A percentile compares a stretch with the other conserved stretches of the same genome.
Conservation (phyloP, 2,888 invertebrate genomes). For the Thecophora atra region DNA sequence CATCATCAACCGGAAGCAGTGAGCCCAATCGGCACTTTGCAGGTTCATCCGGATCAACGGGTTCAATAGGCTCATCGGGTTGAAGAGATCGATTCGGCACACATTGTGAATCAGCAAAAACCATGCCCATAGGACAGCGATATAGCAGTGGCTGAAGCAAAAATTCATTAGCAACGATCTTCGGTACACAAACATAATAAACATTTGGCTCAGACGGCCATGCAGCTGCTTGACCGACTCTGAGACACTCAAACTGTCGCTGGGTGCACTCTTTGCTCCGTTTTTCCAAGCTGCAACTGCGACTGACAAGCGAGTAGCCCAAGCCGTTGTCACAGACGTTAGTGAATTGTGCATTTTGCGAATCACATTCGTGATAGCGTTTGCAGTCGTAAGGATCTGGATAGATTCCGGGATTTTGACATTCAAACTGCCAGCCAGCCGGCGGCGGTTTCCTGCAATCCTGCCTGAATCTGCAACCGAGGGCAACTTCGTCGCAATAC, state of each 20-base stretch:
- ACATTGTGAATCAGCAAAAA: conserved; percentile 45
- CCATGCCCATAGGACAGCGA: conserved; percentile 51
- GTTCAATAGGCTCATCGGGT: conserved; percentile 1
- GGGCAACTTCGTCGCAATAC: conserved; percentile 52
- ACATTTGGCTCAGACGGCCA: conserved; percentile 55
- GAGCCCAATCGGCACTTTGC: conserved; percentile 7
- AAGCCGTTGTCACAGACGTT: conserved; percentile 50
- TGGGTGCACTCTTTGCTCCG: conserved; percentile 48
- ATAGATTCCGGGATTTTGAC: conserved; percentile 53
- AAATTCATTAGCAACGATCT: conserved; percentile 31
- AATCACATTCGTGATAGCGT: conserved; percentile 57
- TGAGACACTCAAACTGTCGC: conserved; percentile 52
- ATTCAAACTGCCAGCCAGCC: conserved; percentile 52
- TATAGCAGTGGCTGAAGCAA: conserved; percentile 54
- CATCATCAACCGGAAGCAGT: conserved; percentile 27
- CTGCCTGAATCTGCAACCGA: conserved; percentile 37
- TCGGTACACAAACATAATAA: conserved; percentile 55
- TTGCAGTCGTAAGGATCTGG: conserved; percentile 63
- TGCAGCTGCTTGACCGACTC: conserved; percentile 50
- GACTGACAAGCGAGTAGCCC: conserved; percentile 51
- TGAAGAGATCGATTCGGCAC: conserved; percentile 8
- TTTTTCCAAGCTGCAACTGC: conserved; percentile 50
- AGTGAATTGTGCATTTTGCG: conserved; percentile 47
- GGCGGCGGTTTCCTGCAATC: conserved; percentile 21
- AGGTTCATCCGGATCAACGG: conserved; percentile 14